Evolutionary conservation across 2,888 invertebrate genomes (phyloP).

Genomic region (Drosophila kambysellisi): DNA sequence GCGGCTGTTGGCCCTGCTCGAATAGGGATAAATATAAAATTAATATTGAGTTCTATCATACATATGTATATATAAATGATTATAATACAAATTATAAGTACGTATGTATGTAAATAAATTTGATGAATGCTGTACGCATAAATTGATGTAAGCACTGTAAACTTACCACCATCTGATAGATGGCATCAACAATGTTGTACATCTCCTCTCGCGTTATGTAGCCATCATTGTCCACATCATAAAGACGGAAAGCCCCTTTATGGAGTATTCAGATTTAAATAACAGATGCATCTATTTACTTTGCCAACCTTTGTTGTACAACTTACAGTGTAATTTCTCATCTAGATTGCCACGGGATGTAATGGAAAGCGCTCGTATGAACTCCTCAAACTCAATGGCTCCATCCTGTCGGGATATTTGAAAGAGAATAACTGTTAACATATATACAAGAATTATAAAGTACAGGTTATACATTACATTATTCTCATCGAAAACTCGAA

Average conservation of each 20-base stretch:
- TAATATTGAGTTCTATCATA: constrained; percentile 2
- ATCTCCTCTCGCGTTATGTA: constrained; percentile 98
- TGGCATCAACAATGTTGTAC: constrained; percentile 98
- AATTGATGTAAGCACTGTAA: too few species aligned
- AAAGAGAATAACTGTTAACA: background rate
- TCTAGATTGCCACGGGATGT: constrained; percentile 99
- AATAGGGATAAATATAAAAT: constrained; percentile 40
- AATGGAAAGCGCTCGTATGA: constrained; percentile 98
- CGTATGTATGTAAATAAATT: background rate
- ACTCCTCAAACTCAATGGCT: constrained; percentile 99
- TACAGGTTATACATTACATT: constrained; percentile 90
- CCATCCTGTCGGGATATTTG: constrained; percentile 90
- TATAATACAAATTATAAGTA: background rate
- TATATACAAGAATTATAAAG: constrained; percentile 86
- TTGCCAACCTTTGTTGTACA: too few species aligned
- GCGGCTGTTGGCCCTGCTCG: constrained; percentile 96
- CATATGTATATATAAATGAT: background rate
- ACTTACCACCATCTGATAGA: constrained; percentile 99
- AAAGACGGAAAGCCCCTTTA: constrained; percentile 97
- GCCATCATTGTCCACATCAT: constrained; percentile 98
- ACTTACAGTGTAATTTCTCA: constrained; percentile 99
- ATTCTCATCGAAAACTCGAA: constrained; percentile 99
- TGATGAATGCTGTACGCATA: too few species aligned
- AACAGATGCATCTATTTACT: constrained; percentile 90
- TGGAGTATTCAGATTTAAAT: constrained; percentile 92